Base-by-base conservation (phyloP, 2,888 invertebrate genomes). In the Eupithecia dodoneata region DNA sequence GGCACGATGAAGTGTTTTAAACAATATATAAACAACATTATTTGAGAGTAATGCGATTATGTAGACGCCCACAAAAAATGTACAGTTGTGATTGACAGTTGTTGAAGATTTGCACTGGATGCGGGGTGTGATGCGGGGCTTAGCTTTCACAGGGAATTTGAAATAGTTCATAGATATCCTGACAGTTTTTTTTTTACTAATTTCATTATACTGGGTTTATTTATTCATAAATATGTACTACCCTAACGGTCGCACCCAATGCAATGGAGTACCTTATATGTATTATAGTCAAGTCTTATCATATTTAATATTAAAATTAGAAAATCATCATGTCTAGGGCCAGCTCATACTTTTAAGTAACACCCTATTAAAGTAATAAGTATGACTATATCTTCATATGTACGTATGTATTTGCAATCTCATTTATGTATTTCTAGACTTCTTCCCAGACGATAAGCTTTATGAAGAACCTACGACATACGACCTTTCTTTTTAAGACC, bases 21-120 rank as follows among this genome's bases (percentile, higher is more conserved):
- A 94, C 93, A 94, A 94, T 93, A 88, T 87, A 90, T 89, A 93
- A 94, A 94, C 94, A 94, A 93, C 88, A 88, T 93, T 92, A 92
- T 94, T 92, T 89, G 86, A 84, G 87, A 86, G 88, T 93, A 92
- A 94, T 90, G 86, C 89, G 93, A 93, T 93, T 94, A 92, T 86
- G 84, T 76, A 85, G 83, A 85, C 85, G 80, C 83, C 82, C 78
- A 85, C 86, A 88, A 89, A 89, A 89, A 89, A 86, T 81, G 55
- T 87, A 84, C 85, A 85, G 86, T 88, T 87, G 78, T 89, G 90
- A 90, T 87, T 88, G 91, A 89, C 89, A 87, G 87, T 80, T 63
- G 63, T 63, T 85, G 76, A 79, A 81, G 81, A 83, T 83, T 80
- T 80, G 81, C 75, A 74, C 75, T 83, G 82, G 86, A 86, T 83